Evolutionary conservation across 2,888 invertebrate genomes (phyloP), one percentile per base, ranked within the genome.

Genomic region (Ellobium chinense): DNA sequence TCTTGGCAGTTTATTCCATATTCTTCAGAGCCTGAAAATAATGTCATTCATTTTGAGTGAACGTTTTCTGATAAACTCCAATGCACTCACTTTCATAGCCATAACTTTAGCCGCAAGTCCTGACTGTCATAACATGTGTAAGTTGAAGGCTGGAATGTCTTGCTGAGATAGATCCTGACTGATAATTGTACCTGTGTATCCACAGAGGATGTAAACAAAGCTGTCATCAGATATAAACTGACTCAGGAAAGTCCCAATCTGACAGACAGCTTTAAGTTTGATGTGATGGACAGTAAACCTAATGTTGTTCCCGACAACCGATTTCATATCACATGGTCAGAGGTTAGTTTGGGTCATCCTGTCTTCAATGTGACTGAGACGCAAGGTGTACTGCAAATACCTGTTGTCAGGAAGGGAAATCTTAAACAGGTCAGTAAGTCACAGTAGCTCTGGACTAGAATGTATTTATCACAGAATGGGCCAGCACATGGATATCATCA

Each of bases 321-420:
- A 14, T 92, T 92, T 85, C 88, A 90, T 76, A 88, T 92, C 70
- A 85, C 85, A 56, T 92, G 92, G 92, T 89, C 91, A 18, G 81
- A 88, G 18, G 84, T 92, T 29, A 87, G 83, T 29, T 91, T 92
- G 80, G 88, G 84, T 39, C 66, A 82, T 24, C 73, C 87, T 0
- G 75, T 82, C 37, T 80, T 89, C 66, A 91, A 91, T 81, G 84
- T 91, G 5, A 87, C 89, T 63, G 92, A 92, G 84, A 86, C 86
- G 0, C 86, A 86, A 7, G 90, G 91, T 9, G 84, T 91, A 7
- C 82, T 92, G 18, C 86, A 87, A 74, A 82, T 92, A 12, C 89
- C 91, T 34, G 86, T 92, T 12, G 80, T 84, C 24, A 85, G 91
- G 54, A 82, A 29, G 34, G 92, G 92, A 24, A 90, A 90, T 78